Evolutionary conservation across 2,888 invertebrate genomes (phyloP), one percentile per base, ranked within the genome.

Genomic region (Cylloceria caligata): DNA sequence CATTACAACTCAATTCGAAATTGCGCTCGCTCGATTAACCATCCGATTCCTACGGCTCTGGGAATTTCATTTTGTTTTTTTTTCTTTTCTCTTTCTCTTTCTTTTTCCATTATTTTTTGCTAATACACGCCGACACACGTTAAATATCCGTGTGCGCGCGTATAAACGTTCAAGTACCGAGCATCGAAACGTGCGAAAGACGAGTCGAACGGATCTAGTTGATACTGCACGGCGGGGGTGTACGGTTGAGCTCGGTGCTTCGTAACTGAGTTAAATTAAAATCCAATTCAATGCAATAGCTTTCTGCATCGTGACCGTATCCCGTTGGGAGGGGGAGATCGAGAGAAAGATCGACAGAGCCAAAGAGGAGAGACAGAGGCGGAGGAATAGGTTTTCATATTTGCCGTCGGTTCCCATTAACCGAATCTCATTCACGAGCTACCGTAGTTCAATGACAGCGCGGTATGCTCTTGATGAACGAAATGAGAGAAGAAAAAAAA

Each of bases 331-430:
- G 21, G 27, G 27, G 19, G 24, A 34, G 49, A 47, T 34, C 6
- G 49, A 45, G 30, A 27, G 24, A 36, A 16, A 36, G 42, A 49
- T 7, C n/a, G 24, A 60, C 21, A 62, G 52, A 57, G 47, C 9
- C 16, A n/a, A 13, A 60, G 34, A 45, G 71, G 27, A 49, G 27
- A 57, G 30, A 5, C 13, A 30, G 34, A 47, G 47, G 45, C 68
- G 55, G 67, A 71, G 60, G 81, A 82, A 82, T 83, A 82, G 81
- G 75, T 78, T 85, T 84, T 73, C 80, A 83, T 83, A 84, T 85
- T 83, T 81, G 79, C 77, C 81, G 78, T 49, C 71, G 65, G 24
- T 74, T 75, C 68, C 68, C 68, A 79, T 74, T 72, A 81, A 67
- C 72, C 52, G 52, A 75, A 81, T 75, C 65, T 78, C 68, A 68